These are phyloP conservation scores for Fabriciana adippe DNA, from an alignment of 2,888 invertebrate species.

Conservation along the genomic window DNA sequence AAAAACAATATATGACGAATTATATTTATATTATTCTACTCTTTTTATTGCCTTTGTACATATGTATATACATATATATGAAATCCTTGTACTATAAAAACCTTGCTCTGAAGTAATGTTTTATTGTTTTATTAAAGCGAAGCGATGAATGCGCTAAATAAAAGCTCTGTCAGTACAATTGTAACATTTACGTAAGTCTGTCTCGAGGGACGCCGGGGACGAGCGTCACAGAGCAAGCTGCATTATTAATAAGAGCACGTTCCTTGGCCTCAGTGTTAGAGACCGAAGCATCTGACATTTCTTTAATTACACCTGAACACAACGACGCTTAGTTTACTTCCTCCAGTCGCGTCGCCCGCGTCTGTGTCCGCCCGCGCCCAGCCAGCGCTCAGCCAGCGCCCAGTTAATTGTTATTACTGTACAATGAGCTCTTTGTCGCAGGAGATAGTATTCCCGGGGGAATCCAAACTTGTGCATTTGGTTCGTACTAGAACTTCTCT, in stretches of 20 bases:
- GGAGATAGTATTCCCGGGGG: background rate
- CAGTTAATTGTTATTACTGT: constrained; percentile 7
- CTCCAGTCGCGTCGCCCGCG: background rate
- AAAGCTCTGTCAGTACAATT: background rate
- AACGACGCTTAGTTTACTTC: background rate
- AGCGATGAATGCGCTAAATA: background rate
- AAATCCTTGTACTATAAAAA: background rate
- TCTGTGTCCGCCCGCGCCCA: background rate
- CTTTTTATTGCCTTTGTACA: too few species aligned
- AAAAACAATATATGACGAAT: too few species aligned
- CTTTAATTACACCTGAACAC: constrained; percentile 20
- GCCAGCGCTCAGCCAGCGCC: background rate
- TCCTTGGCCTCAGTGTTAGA: background rate
- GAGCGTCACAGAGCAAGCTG: background rate
- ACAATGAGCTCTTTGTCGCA: background rate
- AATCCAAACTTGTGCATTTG: background rate
- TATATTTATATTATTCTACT: too few species aligned
- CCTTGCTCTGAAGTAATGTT: background rate
- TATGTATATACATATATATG: background rate
- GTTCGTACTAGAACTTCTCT: background rate
- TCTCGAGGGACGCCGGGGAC: background rate
- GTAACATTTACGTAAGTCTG: background rate
- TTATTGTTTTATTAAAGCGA: background rate
- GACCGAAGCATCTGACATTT: background rate
- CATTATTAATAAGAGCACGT: constrained; percentile 7